A percentile compares a stretch with the other conserved stretches of the same genome.
phyloP scores from a whole-genome alignment of 2,113 vertebrate genomes.

The Dipodomys ordii region DNA sequence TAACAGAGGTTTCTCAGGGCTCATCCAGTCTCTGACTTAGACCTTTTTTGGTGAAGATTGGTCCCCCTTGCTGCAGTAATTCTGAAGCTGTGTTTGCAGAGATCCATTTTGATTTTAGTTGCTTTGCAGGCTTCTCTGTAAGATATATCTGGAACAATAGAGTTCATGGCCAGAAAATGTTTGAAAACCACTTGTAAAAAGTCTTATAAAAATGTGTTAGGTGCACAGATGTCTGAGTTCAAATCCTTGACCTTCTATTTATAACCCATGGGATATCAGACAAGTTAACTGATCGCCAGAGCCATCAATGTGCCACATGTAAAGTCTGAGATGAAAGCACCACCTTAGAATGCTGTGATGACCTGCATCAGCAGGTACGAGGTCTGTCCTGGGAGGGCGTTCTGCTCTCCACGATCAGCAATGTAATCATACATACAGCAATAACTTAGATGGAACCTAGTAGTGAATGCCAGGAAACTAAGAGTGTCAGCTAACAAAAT shows the following conservation, averaged over 20 bases:
- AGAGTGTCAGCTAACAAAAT: background rate
- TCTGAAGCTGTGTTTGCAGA: constrained; percentile 17
- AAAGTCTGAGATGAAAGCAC: background rate
- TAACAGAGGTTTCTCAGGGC: background rate
- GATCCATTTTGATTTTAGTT: background rate
- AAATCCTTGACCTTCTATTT: background rate
- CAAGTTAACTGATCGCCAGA: background rate
- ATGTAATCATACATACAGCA: background rate
- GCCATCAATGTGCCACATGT: background rate
- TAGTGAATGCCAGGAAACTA: background rate
- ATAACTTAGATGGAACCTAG: constrained; percentile 37
- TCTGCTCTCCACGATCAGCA: background rate
- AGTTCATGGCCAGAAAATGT: background rate
- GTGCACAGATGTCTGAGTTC: background rate
- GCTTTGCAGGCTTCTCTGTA: background rate
- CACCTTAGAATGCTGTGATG: background rate
- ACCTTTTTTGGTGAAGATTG: background rate
- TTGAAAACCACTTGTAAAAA: background rate
- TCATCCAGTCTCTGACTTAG: background rate
- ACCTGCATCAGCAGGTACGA: background rate
- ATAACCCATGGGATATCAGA: background rate
- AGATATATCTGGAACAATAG: constrained; percentile 6
- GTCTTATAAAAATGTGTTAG: background rate
- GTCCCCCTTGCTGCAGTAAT: background rate
- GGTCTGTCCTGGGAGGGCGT: background rate